Base-by-base conservation (phyloP, 2,888 invertebrate species). In the Rhamnusium bicolor region DNA sequence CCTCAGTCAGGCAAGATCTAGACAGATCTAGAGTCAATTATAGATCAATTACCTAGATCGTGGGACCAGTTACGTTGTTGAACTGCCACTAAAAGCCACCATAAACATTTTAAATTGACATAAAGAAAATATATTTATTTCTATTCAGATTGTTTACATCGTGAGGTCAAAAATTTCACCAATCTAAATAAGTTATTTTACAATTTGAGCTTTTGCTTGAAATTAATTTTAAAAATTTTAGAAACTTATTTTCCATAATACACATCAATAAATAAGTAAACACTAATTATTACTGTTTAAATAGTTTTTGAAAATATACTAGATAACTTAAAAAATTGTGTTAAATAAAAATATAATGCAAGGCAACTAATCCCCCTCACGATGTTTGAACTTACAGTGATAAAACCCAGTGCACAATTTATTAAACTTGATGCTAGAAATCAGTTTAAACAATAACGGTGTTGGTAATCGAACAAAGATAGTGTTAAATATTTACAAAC, bases 41-140 rank as follows among this genome's bases (percentile, higher is more conserved):
- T 84, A 85, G 72, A 73, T 80, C 77, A 87, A 88, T 91, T 91
- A 91, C 91, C 91, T 91, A 90, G 88, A 88, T 91, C 91, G 85
- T 90, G 90, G 89, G 90, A 90, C 90, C 90, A 90, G 89, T 90
- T 90, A 89, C 90, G 90, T 86, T 90, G 90, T 89, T 90, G 90
- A 87, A 90, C 90, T 88, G 90, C 90, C 90, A 91, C 91, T 90
- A 90, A 88, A 91, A 88, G 86, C 86, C 85, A 86, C 85, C 84
- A 86, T 84, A 86, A 86, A 86, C 81, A 83, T 83, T 79, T 78
- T 69, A 69, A 77, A 76, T 75, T 66, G 47, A 63, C 21, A 63
- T n/a, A 56, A 14, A 54, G 53, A 16, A 47, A 54, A 32, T 24
- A 51, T 51, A 16, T 51, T 60, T 16, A 53, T 56, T 56, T 47